Percentiles rank a stretch among this genome's conserved stretches.
These are phyloP conservation scores for Drosophila virilis DNA, from an alignment of 1,140 invertebrate genomes.

Conservation along the genomic window DNA sequence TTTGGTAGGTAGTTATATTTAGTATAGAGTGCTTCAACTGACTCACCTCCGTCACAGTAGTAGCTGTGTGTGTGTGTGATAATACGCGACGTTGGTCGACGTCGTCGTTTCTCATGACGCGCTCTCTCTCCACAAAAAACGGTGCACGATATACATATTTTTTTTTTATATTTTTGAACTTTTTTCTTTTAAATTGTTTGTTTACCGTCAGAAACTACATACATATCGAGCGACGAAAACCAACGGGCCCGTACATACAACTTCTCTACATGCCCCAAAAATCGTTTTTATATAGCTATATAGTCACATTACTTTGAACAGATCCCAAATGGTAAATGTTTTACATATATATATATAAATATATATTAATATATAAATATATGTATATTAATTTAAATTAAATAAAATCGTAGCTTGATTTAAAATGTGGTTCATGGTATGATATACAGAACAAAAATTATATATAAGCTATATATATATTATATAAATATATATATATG, in stretches of 20 bases:
- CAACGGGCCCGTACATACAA: conserved; percentile 56
- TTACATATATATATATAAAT: conserved; percentile 22
- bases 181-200: conserved; percentile 8
- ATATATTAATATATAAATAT: background rate
- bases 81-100: conserved; percentile 38
- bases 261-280: conserved; percentile 64
- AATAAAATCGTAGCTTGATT: conserved; percentile 68
- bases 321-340: conserved; percentile 74
- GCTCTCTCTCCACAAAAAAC: conserved; percentile 21
- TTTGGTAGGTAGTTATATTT: conserved; percentile 68
- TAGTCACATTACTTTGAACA: conserved; percentile 76
- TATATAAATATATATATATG: conserved; percentile 40
- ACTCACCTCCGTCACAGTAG: conserved; percentile 77
- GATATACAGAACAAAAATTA: conserved; percentile 70
- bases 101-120: conserved; percentile 22
- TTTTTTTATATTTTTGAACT: background rate
- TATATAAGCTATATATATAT: conserved; percentile 34
- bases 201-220: conserved; percentile 46
- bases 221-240: conserved; percentile 61
- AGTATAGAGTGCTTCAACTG: conserved; percentile 80
- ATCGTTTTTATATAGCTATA: conserved; percentile 48
- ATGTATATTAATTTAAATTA: conserved; percentile 33
- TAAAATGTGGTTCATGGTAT: conserved; percentile 74
- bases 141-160: conserved; percentile 19
- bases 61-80: conserved; percentile 64